Evolutionary conservation across 1,140 invertebrate species (phyloP).

Genomic region (Drosophila azteca): DNA sequence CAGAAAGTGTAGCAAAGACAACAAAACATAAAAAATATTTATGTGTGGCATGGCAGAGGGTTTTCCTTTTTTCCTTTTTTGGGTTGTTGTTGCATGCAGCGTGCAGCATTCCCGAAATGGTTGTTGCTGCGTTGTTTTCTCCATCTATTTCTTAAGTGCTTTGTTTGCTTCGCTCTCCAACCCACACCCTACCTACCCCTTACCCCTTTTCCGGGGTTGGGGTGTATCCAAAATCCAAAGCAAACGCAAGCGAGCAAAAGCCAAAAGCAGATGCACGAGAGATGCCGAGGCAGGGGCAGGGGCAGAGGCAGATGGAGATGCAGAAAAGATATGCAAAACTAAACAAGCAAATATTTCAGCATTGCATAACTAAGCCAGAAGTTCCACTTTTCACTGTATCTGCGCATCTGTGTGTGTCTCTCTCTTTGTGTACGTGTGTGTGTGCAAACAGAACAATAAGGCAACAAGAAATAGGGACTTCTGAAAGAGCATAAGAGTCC

Average conservation of each 20-base stretch:
- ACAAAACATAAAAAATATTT: conserved; percentile 74
- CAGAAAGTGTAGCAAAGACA: conserved; percentile 66
- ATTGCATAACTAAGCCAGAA: conserved; percentile 72
- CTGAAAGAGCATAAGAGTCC: conserved; percentile 8
- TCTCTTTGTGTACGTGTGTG: conserved; percentile 7
- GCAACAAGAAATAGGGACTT: conserved; percentile 21
- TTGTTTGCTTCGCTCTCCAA: conserved; percentile 35
- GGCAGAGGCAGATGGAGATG: conserved; percentile 22
- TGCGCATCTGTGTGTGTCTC: neutral
- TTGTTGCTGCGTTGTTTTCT: conserved; percentile 29
- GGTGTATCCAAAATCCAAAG: conserved; percentile 41
- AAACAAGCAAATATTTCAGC: conserved; percentile 79
- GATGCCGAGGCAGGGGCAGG: conserved; percentile 27
- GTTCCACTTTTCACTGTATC: conserved; percentile 13
- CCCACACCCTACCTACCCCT: too few species aligned
- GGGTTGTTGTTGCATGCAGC: conserved; percentile 15
- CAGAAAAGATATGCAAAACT: conserved; percentile 76
- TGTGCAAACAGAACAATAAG: conserved; percentile 47
- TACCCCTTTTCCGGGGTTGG: too few species aligned
- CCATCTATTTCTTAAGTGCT: conserved; percentile 44
- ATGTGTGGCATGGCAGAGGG: conserved; percentile 69
- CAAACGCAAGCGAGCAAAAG: neutral
- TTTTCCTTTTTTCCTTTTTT: conserved; percentile 22
- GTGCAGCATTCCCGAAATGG: conserved; percentile 32
- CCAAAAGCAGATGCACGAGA: conserved; percentile 54